These are phyloP conservation scores for Bibio marci DNA, from an alignment of 2,888 invertebrate species.

Conservation along the genomic window DNA sequence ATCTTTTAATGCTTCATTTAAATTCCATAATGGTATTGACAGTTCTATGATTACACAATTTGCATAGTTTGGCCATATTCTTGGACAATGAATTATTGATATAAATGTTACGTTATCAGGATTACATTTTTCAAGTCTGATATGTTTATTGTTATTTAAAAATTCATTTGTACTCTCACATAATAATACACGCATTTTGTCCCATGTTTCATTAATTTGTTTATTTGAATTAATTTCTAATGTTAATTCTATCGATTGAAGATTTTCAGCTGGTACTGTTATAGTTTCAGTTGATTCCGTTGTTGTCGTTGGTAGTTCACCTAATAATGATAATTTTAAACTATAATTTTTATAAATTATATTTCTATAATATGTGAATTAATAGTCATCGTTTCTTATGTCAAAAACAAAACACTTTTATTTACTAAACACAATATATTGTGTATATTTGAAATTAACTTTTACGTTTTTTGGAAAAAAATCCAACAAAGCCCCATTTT, in stretches of 20 bases:
- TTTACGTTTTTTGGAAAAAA: too few species aligned
- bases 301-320: background rate
- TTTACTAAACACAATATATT: too few species aligned
- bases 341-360: too few species aligned
- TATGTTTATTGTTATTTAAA: background rate
- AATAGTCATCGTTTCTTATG: too few species aligned
- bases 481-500: too few species aligned
- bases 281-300: background rate
- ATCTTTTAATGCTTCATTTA: background rate
- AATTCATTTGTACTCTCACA: background rate
- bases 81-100: background rate
- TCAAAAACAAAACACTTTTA: too few species aligned
- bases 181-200: background rate
- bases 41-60: background rate
- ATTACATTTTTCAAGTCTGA: background rate
- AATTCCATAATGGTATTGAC: background rate
- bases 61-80: background rate
- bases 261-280: background rate
- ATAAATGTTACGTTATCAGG: background rate
- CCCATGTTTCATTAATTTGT: slow-evolving; percentile 1
- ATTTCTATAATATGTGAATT: too few species aligned
- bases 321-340: too few species aligned
- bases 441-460: too few species aligned
- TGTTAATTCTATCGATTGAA: background rate
- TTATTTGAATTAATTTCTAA: background rate